Evolutionary conservation across 2,888 invertebrate genomes (phyloP).

Genomic region (Apomyelois bistriatella): DNA sequence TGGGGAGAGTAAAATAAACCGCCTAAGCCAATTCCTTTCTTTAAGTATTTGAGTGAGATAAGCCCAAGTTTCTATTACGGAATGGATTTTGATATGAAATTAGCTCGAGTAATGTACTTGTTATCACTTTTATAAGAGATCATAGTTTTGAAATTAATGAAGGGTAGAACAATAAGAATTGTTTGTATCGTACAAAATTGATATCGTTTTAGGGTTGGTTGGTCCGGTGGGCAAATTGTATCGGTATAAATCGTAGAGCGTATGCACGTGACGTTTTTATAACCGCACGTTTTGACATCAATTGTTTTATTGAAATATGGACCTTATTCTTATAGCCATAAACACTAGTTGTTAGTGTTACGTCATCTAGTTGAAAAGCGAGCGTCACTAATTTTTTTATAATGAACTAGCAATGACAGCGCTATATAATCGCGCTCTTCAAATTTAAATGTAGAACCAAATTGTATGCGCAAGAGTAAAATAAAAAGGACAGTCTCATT

Average conservation of each 20-base stretch:
- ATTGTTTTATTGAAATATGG: neutral
- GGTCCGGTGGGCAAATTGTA: conserved; percentile 40
- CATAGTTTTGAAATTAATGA: neutral
- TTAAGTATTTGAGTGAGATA: neutral
- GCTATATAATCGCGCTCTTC: too few species aligned
- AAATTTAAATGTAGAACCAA: too few species aligned
- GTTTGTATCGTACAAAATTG: conserved; percentile 17
- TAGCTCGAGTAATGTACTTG: neutral
- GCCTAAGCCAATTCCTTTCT: too few species aligned
- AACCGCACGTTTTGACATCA: neutral
- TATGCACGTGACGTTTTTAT: neutral
- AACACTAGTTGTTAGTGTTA: too few species aligned
- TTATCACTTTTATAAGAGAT: neutral
- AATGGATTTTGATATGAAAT: neutral
- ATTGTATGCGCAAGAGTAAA: too few species aligned
- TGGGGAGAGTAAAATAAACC: too few species aligned
- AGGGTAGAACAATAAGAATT: neutral
- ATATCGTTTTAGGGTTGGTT: conserved; percentile 40
- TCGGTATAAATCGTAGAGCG: conserved; percentile 16
- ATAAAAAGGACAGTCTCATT: too few species aligned
- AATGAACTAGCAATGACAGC: too few species aligned
- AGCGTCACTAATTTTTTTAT: too few species aligned
- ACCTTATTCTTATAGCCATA: too few species aligned
- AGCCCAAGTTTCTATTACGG: neutral
- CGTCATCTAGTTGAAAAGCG: too few species aligned